Base-by-base conservation (phyloP, 2,888 invertebrate genomes). In the Tiliacea aurago region DNA sequence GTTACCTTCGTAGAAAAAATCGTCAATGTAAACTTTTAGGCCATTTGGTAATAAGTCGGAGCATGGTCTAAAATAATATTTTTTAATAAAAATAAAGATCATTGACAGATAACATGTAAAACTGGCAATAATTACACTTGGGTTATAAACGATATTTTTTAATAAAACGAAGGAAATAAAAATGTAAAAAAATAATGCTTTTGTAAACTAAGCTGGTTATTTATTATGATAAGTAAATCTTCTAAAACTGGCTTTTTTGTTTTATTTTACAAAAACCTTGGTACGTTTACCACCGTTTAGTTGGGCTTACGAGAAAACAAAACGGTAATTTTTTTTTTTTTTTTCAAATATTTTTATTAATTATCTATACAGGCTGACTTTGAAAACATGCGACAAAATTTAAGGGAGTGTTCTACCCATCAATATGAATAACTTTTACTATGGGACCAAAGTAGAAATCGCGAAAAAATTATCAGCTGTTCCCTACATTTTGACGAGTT, bases 171-270 rank as follows among this genome's bases (percentile, higher is more conserved):
- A 82, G 63, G 73, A 80, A 73, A 90, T 28, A 91, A 91, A 92
- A 91, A 87, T 94, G 93, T 93, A 91, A 90, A 89, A 86, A 80
- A 87, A 84, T 71, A 77, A 91, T 90, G 93, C 94, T 95, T 94
- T 95, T 95, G 92, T 95, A 94, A 93, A 93, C 91, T 95, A 95
- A 90, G 93, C 93, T 93, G 93, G 94, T 95, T 95, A 95, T 95
- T 95, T 96, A 95, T 95, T 95, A 93, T 89, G 90, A 91, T 95
- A 95, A 94, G 93, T 94, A 94, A 95, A 95, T 93, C 93, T 95
- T 95, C 91, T 90, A 90, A 93, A 94, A 91, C 89, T 90, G 85
- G 64, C 68, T 75, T 70, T 74, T 71, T 83, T 89, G 86, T 93
- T 93, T 93, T 92, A 91, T 92, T 93, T 88, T 5, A 18, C 4